Evolutionary conservation across 2,888 invertebrate species (phyloP), one percentile per base, ranked within the genome.

Genomic region (Apantesis nais): DNA sequence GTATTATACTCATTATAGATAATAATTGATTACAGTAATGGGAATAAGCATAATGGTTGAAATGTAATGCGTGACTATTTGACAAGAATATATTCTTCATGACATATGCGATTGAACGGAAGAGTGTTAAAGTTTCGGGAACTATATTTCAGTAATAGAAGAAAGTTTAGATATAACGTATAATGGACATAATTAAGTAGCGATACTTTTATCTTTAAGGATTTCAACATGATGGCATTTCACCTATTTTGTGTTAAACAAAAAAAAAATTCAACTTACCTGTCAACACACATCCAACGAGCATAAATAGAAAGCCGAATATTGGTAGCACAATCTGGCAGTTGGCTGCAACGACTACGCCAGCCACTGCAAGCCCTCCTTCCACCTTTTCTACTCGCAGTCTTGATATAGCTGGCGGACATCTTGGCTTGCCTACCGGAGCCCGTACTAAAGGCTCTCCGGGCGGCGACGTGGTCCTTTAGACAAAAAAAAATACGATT

Each of bases 261-360:
- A 34, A 34, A 0, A 2, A 61, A 34, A 34, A 64, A 63, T 11
- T 37, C 0, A 60, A 76, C 94, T 89, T 89, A 97, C 97, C 97
- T 75, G 97, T 97, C 74, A 97, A 95, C 70, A 97, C 97, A 86
- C 97, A 96, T 85, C 97, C 97, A 72, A 97, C 97, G 73, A 97
- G 95, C 90, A 97, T 96, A 88, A 97, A 97, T 73, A 97, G 95
- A 88, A 97, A 97, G 65, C 97, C 97, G 89, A 97, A 97, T 79
- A 97, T 97, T 41, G 97, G 97, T 78, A 97, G 94, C 74, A 97
- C 96, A 79, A 97, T 96, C 90, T 97, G 97, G 88, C 97, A 97
- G 91, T 97, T 97, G 78, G 97, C 97, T 55, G 97, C 97, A 62
- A 97, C 96, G 29, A 97, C 97, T 68, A 97, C 97, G 5, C 97